Conservation (phyloP, 2,797 vertebrate genomes). For the Sitta carolinensis region DNA sequence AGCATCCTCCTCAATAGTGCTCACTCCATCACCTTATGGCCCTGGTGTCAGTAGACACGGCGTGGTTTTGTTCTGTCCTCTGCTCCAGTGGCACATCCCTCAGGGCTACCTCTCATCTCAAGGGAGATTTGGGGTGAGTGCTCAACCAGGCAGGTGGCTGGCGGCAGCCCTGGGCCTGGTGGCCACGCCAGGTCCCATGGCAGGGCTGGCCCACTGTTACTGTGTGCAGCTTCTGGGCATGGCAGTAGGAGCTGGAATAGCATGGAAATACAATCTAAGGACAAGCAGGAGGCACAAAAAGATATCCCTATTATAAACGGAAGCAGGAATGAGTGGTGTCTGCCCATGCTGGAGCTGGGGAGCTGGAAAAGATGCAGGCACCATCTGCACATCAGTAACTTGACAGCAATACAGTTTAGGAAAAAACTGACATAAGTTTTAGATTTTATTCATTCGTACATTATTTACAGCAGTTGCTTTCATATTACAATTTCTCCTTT, state of each 20-base stretch:
- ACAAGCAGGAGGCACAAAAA: background rate
- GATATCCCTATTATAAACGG: background rate
- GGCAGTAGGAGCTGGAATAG: background rate
- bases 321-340: background rate
- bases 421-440: constrained; percentile 78
- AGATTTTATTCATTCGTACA: constrained; percentile 88
- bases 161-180: background rate
- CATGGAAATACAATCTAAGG: background rate
- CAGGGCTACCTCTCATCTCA: background rate
- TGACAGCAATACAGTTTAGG: constrained; percentile 58
- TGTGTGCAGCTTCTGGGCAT: background rate
- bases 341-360: background rate
- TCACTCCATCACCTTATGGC: rapidly evolving
- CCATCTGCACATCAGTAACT: background rate
- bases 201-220: background rate
- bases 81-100: background rate
- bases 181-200: background rate
- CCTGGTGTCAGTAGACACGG: background rate
- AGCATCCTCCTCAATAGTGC: rapidly evolving
- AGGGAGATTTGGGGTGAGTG: background rate
- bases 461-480: constrained; percentile 92
- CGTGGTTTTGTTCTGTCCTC: background rate
- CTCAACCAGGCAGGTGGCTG: background rate
- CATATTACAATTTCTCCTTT: constrained; percentile 88
- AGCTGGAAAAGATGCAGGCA: background rate